Evolutionary conservation across 2,797 vertebrate genomes (phyloP).

Genomic region (Amblyopsis hoosieri): DNA sequence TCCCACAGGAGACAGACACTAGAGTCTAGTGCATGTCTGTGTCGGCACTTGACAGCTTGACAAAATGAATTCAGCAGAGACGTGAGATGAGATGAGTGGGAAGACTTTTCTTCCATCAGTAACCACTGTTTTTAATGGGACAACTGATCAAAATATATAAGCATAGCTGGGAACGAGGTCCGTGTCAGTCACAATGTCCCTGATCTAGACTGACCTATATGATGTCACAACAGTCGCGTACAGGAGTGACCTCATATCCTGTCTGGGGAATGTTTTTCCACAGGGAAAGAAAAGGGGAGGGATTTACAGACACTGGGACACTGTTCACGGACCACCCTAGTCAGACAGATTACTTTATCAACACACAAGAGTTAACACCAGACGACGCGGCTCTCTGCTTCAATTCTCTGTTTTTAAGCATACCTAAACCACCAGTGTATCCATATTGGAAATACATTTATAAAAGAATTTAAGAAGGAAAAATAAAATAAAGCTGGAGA

Average conservation of each 20-base stretch:
- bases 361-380: constrained; percentile 36
- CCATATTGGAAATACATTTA: neutral
- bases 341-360: constrained; percentile 54
- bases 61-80: constrained; percentile 60
- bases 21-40: constrained; percentile 36
- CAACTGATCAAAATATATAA: constrained; percentile 30
- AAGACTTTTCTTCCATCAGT: constrained; percentile 46
- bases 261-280: constrained; percentile 62
- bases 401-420: constrained; percentile 41
- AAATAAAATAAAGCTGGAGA: too few species aligned
- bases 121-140: constrained; percentile 24
- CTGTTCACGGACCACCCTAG: constrained; percentile 36
- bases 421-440: constrained; percentile 17
- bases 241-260: constrained; percentile 79
- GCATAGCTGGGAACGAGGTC: constrained; percentile 38
- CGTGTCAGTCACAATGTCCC: constrained; percentile 44
- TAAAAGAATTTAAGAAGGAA: too few species aligned
- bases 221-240: constrained; percentile 52
- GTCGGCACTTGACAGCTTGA: constrained; percentile 54
- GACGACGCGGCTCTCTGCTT: constrained; percentile 44
- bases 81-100: constrained; percentile 24
- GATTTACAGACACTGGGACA: constrained; percentile 48
- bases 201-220: constrained; percentile 52
- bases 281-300: constrained; percentile 45
- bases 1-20: constrained; percentile 48